Evolutionary conservation across 2,797 vertebrate species (phyloP).

Genomic region (Hoplostethus mediterraneus): DNA sequence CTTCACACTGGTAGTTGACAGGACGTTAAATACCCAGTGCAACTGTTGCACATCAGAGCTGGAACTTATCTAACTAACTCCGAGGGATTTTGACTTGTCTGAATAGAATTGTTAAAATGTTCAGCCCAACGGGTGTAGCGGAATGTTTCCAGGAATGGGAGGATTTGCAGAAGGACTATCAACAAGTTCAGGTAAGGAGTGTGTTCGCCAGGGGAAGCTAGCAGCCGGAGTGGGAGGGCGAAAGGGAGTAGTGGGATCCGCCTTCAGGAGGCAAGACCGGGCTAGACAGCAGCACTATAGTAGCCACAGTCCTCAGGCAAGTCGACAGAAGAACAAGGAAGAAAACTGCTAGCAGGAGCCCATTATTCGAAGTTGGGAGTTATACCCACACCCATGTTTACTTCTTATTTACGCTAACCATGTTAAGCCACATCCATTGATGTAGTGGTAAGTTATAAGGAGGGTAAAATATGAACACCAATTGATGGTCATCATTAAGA

Average conservation of each 20-base stretch:
- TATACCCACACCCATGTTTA: too few species aligned
- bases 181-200: conserved; percentile 88
- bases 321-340: not conserved
- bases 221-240: not conserved
- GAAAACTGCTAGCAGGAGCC: too few species aligned
- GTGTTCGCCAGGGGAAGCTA: not conserved
- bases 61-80: too few species aligned
- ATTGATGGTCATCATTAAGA: too few species aligned
- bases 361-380: too few species aligned
- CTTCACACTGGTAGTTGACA: not conserved
- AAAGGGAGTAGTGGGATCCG: not conserved
- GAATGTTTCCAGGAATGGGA: conserved; percentile 93
- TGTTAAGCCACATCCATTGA: too few species aligned
- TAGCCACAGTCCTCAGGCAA: not conserved
- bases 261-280: not conserved
- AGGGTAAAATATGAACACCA: too few species aligned
- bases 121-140: conserved; percentile 60
- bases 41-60: conserved; percentile 50
- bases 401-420: too few species aligned
- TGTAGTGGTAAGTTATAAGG: too few species aligned
- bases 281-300: too few species aligned
- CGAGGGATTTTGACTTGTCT: not conserved
- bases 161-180: conserved; percentile 91
- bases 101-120: conserved; percentile 69
- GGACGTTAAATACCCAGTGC: not conserved